These are phyloP conservation scores for Ganaspis brasiliensis DNA, from an alignment of 2,888 invertebrate genomes.

Conservation along the genomic window DNA sequence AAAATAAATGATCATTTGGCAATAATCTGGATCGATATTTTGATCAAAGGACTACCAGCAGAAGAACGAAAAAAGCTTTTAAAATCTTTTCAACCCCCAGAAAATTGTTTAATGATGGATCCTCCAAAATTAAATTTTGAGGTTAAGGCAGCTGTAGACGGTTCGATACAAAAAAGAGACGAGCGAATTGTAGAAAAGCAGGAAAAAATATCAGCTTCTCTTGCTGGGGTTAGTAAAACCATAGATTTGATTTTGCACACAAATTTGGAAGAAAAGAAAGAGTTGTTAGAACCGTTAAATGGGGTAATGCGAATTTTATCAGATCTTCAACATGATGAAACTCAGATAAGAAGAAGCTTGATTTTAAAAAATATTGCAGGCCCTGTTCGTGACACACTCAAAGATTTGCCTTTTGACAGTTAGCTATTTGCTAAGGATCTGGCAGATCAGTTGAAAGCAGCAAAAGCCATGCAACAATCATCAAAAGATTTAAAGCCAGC, in stretches of 20 bases:
- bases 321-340: conserved; percentile 53
- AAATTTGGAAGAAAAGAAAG: neutral
- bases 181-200: conserved; percentile 37
- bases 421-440: conserved; percentile 10
- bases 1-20: neutral
- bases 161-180: conserved; percentile 27
- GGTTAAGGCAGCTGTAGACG: conserved; percentile 1
- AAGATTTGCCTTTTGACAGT: neutral
- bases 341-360: conserved; percentile 37
- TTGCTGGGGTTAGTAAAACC: conserved; percentile 40
- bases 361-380: conserved; percentile 6
- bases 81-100: neutral
- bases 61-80: neutral
- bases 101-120: conserved; percentile 11
- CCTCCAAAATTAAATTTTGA: conserved; percentile 6
- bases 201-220: conserved; percentile 44
- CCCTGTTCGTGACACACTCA: neutral
- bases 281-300: conserved; percentile 42
- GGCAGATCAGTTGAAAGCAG: conserved; percentile 11
- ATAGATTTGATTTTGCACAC: neutral
- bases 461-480: conserved; percentile 2
- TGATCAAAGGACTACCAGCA: conserved; percentile 3
- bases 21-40: conserved; percentile 8
- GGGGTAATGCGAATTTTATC: conserved; percentile 42
- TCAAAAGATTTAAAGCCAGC: conserved; percentile 16